Evolutionary conservation across 2,797 vertebrate species (phyloP), one percentile per base, ranked within the genome.

Genomic region (Chromobotia macracanthus): DNA sequence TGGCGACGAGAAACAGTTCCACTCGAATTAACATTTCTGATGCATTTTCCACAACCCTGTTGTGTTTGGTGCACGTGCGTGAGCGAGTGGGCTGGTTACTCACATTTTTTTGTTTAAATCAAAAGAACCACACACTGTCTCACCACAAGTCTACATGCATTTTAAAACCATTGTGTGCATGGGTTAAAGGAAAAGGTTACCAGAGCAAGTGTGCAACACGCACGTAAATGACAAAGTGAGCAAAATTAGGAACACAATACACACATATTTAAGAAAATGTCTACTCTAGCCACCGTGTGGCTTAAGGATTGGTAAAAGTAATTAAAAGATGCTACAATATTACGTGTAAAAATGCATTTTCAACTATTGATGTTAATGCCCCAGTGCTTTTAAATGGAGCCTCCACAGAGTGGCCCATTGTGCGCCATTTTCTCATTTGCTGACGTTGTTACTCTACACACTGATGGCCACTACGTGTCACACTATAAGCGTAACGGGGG

Each of bases 361-460:
- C 38, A 41, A 63, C 61, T 58, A 23, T 46, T 67, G 13, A 18
- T 61, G 21, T 61, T 28, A 18, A 56, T 48, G 58, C 41, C 51
- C 61, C 56, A 50, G 48, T 66, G 69, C 60, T 18, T 80, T 31
- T 66, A 76, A 69, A 51, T 35, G 18, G 68, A 72, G 44, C 25
- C 64, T 74, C 77, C 21, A 58, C 66, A 53, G 58, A 82, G 70
- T 18, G 61, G 16, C 61, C 68, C 70, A 63, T 61, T 75, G 77
- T 12, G 13, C 92, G 91, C 92, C 91, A 92, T 92, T 92, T 91
- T 13, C 86, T 87, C 79, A 85, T 79, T 85, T 85, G 81, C 87
- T 90, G 89, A 91, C 88, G 89, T 91, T 86, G 81, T 69, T 87
- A 86, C 84, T 89, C 83, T 77, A 80, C 82, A 81, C 72, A 86